A percentile compares a stretch with the other conserved stretches of the same genome.
phyloP scores from a whole-genome alignment of 2,797 vertebrate species.

The Gymnoscopelus braueri region DNA sequence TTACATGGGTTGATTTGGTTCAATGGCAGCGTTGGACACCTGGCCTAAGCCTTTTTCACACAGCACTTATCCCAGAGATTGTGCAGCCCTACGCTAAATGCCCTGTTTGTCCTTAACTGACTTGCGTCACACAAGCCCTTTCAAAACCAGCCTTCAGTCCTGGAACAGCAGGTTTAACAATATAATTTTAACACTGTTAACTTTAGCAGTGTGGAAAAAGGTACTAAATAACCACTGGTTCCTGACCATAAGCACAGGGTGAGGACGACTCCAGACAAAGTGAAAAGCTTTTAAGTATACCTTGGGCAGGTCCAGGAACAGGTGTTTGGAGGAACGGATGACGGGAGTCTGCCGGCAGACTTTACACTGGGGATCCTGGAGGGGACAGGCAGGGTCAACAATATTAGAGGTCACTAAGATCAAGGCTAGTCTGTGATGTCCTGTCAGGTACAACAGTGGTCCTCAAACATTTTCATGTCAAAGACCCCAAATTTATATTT shows the following conservation, averaged over 20 bases:
- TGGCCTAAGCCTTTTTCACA: slow-evolving; percentile 2
- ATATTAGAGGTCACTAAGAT: neutral
- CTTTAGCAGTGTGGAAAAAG: slow-evolving; percentile 6
- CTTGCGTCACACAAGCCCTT: neutral
- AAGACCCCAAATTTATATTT: no score
- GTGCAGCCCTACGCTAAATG: neutral
- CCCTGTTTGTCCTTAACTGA: slow-evolving; percentile 12
- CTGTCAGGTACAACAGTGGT: no score
- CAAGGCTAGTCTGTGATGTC: neutral
- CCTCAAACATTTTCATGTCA: no score
- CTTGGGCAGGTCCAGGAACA: slow-evolving; percentile 95
- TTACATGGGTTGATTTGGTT: no score
- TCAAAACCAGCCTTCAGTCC: no score
- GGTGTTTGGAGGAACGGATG: slow-evolving; percentile 88
- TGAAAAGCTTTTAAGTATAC: slow-evolving; percentile 60
- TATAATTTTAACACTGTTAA: no score
- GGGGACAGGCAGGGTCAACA: neutral
- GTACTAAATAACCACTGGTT: neutral
- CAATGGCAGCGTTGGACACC: no score
- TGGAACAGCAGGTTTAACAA: no score
- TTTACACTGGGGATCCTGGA: slow-evolving; percentile 92
- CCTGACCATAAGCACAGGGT: neutral
- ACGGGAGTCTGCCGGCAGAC: slow-evolving; percentile 86
- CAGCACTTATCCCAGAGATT: slow-evolving; percentile 33
- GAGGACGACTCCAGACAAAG: neutral